These are phyloP conservation scores for Aphelenchoides besseyi DNA, from an alignment of 1,140 invertebrate genomes.

Conservation along the genomic window DNA sequence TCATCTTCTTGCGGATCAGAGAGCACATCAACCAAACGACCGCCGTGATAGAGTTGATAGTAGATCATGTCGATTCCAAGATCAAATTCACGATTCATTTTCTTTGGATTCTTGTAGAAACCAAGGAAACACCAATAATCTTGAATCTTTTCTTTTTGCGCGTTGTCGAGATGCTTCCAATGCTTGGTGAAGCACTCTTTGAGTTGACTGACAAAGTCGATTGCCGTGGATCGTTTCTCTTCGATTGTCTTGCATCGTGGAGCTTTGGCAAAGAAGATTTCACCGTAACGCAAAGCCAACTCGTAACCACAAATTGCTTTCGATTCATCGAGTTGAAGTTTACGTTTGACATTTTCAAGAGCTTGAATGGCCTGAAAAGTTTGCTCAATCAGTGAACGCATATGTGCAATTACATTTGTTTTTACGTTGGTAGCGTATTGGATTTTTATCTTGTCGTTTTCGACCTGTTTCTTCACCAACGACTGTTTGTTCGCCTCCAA, in stretches of 20 bases:
- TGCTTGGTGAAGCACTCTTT: conserved; percentile 56
- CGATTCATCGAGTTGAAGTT: conserved; percentile 57
- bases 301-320: conserved; percentile 60
- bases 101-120: conserved; percentile 38
- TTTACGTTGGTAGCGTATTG: conserved; percentile 53
- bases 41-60: conserved; percentile 58
- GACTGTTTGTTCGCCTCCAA: conserved; percentile 48
- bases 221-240: conserved; percentile 40
- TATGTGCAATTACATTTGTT: conserved; percentile 35
- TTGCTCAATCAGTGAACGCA: conserved; percentile 9
- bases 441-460: conserved; percentile 56
- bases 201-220: conserved; percentile 52
- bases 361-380: conserved; percentile 46
- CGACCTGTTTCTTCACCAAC: conserved; percentile 55
- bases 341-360: conserved; percentile 51
- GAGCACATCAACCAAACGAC: conserved; percentile 57
- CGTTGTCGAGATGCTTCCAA: conserved; percentile 50
- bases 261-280: conserved; percentile 37
- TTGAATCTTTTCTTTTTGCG: conserved; percentile 57
- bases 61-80: conserved; percentile 59
- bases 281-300: conserved; percentile 45
- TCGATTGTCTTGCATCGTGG: conserved; percentile 20
- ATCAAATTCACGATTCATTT: conserved; percentile 38
- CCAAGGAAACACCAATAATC: conserved; percentile 54
- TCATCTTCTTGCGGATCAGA: conserved; percentile 60